Conservation (phyloP, 1,140 invertebrate genomes). For the Drosophila leontia region DNA sequence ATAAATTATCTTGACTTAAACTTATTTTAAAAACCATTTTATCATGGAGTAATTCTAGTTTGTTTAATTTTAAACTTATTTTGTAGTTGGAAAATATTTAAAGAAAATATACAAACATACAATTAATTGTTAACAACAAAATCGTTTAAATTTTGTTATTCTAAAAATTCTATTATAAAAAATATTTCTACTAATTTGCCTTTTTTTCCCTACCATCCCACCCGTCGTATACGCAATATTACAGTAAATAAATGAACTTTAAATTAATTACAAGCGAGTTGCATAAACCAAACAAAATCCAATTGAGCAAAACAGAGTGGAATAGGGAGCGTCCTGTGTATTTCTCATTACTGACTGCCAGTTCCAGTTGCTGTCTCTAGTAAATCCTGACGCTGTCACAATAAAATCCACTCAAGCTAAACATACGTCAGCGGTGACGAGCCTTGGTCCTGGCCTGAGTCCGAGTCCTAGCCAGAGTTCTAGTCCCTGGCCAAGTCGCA, state of each 20-base stretch:
- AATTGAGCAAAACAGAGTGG: constrained; percentile 13
- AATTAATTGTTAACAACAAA: background rate
- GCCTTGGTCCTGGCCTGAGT: constrained; percentile 24
- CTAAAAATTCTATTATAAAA: background rate
- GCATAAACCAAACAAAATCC: constrained; percentile 59
- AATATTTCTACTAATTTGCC: background rate
- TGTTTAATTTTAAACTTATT: background rate
- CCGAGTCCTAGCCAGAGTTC: constrained; percentile 6
- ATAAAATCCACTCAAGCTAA: constrained; percentile 83
- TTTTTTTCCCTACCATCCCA: no score
- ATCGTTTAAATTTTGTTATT: background rate
- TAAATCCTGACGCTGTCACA: constrained; percentile 81
- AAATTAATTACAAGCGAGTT: constrained; percentile 73
- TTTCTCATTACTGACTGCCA: constrained; percentile 74
- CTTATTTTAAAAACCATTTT: constrained; percentile 13
- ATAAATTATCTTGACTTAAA: constrained; percentile 60
- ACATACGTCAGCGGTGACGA: constrained; percentile 77
- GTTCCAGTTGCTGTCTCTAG: constrained; percentile 72
- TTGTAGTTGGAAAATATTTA: background rate
- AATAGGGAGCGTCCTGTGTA: constrained; percentile 10
- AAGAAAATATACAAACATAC: background rate
- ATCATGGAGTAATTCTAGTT: background rate
- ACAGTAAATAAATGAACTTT: constrained; percentile 12
- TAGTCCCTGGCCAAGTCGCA: constrained; percentile 56
- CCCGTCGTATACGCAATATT: constrained; percentile 11